phyloP scores from a whole-genome alignment of 2,113 vertebrate species.

The Corythaeola cristata region DNA sequence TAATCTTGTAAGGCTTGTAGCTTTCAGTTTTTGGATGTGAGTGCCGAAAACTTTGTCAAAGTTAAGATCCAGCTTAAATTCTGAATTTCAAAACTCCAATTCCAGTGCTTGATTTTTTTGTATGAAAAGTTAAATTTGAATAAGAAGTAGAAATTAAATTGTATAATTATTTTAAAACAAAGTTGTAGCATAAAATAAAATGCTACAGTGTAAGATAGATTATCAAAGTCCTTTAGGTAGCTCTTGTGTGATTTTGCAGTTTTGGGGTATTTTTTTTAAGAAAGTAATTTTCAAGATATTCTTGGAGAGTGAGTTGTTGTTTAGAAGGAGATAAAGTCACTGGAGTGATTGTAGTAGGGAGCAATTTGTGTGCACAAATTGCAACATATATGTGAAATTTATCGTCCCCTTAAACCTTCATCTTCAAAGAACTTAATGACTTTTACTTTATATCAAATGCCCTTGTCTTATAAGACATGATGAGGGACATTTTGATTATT shows the following conservation, averaged over 20 bases:
- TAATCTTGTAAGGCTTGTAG: neutral
- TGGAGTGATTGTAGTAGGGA: neutral
- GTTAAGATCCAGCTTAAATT: neutral
- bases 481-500: neutral
- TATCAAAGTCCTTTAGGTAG: neutral
- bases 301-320: rapidly evolving
- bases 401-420: rapidly evolving
- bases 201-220: conserved; percentile 8
- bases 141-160: neutral
- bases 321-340: neutral
- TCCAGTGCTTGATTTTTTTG: neutral
- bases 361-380: neutral
- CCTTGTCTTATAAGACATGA: neutral
- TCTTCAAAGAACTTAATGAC: neutral
- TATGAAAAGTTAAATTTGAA: neutral
- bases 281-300: neutral
- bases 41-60: neutral
- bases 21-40: neutral
- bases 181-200: conserved; percentile 25
- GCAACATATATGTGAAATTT: neutral
- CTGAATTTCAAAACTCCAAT: neutral
- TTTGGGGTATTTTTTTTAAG: neutral
- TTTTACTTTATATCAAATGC: neutral
- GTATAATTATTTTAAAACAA: neutral
- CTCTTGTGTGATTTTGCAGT: neutral